A percentile compares a stretch with the other conserved stretches of the same genome.
Evolutionary conservation across 2,113 vertebrate species (phyloP).

Genomic region (Pachyramphus minor): DNA sequence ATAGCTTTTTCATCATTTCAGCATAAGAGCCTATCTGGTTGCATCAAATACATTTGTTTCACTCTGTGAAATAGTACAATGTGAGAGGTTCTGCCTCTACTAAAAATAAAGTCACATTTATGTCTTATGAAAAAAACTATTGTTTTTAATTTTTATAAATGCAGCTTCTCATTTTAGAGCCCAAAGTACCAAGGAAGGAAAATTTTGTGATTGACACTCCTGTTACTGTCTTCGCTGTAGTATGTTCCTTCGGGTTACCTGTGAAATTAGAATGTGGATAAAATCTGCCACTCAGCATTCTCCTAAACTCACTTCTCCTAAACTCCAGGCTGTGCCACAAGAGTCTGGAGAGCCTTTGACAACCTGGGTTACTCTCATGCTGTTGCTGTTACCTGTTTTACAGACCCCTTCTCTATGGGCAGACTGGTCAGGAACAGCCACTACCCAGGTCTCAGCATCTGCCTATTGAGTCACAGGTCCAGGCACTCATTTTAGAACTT

Average conservation of each 20-base stretch:
- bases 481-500: neutral
- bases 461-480: neutral
- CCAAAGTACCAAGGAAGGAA: neutral
- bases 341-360: neutral
- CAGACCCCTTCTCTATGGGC: neutral
- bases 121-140: neutral
- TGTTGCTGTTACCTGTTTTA: neutral
- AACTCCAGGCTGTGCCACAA: neutral
- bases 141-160: neutral
- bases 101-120: neutral
- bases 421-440: neutral
- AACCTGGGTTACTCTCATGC: no score
- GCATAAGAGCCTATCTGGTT: neutral
- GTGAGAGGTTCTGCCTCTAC: neutral
- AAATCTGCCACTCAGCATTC: neutral
- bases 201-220: neutral
- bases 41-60: conserved; percentile 31
- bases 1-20: conserved; percentile 45
- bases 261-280: neutral
- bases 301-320: neutral
- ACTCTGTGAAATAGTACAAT: neutral
- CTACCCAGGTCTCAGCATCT: neutral
- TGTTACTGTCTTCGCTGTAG: neutral
- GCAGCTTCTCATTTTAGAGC: neutral
- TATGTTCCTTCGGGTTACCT: neutral